A percentile compares a stretch with the other conserved stretches of the same genome.
These are phyloP conservation scores for Crossaster papposus DNA, from an alignment of 53 echinoderm and acorn worm species.

Conservation along the genomic window DNA sequence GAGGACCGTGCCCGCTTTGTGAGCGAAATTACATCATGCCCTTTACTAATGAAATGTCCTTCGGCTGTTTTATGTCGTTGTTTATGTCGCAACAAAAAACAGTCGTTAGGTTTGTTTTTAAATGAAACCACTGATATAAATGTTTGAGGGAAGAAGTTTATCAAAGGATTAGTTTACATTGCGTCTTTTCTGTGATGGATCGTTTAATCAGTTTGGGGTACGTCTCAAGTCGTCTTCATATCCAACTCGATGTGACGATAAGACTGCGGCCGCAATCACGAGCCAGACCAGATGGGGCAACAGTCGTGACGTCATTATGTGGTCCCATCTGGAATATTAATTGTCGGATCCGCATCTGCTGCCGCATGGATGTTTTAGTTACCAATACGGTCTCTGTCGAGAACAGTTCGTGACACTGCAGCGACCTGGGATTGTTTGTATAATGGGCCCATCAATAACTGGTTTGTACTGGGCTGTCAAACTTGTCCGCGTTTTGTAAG, in stretches of 20 bases:
- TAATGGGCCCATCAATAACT: background rate
- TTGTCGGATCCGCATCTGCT: background rate
- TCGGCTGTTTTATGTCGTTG: too few species aligned
- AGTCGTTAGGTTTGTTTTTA: background rate
- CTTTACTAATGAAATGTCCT: too few species aligned
- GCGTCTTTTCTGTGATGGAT: background rate
- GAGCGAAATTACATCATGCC: too few species aligned
- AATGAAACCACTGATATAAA: background rate
- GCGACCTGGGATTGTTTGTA: too few species aligned
- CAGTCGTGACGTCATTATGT: conserved; percentile 7
- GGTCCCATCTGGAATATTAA: background rate
- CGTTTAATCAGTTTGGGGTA: background rate
- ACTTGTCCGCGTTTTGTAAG: background rate
- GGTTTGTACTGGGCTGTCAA: background rate
- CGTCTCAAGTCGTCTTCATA: background rate
- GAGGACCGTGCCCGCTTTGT: too few species aligned
- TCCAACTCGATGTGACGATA: background rate
- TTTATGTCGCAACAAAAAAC: too few species aligned
- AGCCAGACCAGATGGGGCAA: background rate
- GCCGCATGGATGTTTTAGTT: background rate
- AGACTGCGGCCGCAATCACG: background rate
- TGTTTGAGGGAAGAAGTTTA: background rate
- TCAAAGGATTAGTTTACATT: background rate
- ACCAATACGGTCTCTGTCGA: background rate
- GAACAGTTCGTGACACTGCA: background rate